phyloP scores from a whole-genome alignment of 35 echinoderm and acorn worm genomes.

The Nesometra sesokonis region DNA sequence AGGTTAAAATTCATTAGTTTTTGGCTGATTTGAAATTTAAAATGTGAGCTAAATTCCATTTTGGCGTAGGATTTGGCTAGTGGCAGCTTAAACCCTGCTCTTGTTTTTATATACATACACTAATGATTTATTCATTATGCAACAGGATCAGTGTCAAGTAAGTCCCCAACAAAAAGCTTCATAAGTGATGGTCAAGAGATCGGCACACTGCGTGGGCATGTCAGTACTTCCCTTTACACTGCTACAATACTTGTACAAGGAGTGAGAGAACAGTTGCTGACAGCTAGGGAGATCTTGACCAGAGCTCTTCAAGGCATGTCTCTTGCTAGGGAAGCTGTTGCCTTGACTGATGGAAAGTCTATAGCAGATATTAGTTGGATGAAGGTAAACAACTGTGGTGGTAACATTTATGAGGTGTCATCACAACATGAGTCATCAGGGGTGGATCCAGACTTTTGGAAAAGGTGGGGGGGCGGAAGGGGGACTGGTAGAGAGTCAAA shows the following conservation, averaged over 20 bases:
- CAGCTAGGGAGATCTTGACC: constrained; percentile 78
- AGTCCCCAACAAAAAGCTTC: constrained; percentile 18
- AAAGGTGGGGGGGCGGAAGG: no score
- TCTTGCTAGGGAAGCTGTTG: constrained; percentile 64
- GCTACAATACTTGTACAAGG: constrained; percentile 68
- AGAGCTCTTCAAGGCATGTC: constrained; percentile 87
- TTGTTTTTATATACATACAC: neutral
- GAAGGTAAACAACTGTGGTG: constrained; percentile 74
- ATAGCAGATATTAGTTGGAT: constrained; percentile 96
- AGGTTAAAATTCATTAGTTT: no score
- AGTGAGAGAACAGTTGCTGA: constrained; percentile 60
- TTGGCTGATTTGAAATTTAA: no score
- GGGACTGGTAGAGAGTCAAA: no score
- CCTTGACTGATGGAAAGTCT: constrained; percentile 75
- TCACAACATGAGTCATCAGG: no score
- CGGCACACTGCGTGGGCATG: constrained; percentile 1
- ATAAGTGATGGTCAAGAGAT: constrained; percentile 36
- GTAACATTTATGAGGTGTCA: no score
- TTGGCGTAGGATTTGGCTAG: no score
- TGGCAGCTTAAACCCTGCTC: no score
- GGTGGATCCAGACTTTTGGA: no score
- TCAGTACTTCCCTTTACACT: constrained; percentile 57
- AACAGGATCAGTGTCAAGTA: constrained; percentile 11
- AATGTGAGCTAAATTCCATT: no score
- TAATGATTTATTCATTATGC: neutral